Base-by-base conservation (phyloP, 2,797 vertebrate genomes). In the Phataginus tetradactyla region DNA sequence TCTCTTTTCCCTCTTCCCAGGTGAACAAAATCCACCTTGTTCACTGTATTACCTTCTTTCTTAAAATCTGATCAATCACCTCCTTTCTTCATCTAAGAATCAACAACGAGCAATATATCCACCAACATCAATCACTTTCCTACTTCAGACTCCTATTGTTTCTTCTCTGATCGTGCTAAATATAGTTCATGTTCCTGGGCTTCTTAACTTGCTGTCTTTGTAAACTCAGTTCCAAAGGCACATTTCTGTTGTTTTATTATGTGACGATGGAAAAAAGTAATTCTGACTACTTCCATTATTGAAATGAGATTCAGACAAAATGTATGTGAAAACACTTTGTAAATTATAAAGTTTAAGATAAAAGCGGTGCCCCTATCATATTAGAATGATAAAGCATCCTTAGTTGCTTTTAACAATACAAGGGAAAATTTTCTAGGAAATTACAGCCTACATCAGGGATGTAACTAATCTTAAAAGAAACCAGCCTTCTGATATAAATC, bases 111-210 rank as follows among this genome's bases (percentile, higher is more conserved):
- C 84, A 63, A 84, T 68, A 39, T 13, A 78, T 29, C 83, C 90
- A 90, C 74, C 63, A 75, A 81, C 21, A 90, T 9, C 29, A 51
- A 79, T 77, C 86, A 84, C 49, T 71, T 87, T 59, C 53, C 80
- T 66, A 74, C 32, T 53, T 66, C 51, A 86, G 83, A 74, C 51
- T 32, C 59, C 49, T 80, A 29, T 64, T 83, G 81, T 63, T 92
- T 66, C 69, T 93, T 74, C 83, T 63, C 37, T 45, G 49, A 71
- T 79, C 42, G 55, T 69, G 78, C 92, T 96, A 97, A 97, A 95
- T 68, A 93, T 74, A 96, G 94, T 63, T 63, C 72, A 49, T 5
- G 23, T 55, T 87, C 92, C 78, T 95, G 78, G 57, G 55, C 63
- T 94, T 93, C 74, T 95, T 83, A 92, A 39, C 75, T 57, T 57